Percentiles rank a stretch among this genome's conserved stretches.
phyloP scores from a whole-genome alignment of 2,113 vertebrate genomes.

The Meleagris gallopavo region DNA sequence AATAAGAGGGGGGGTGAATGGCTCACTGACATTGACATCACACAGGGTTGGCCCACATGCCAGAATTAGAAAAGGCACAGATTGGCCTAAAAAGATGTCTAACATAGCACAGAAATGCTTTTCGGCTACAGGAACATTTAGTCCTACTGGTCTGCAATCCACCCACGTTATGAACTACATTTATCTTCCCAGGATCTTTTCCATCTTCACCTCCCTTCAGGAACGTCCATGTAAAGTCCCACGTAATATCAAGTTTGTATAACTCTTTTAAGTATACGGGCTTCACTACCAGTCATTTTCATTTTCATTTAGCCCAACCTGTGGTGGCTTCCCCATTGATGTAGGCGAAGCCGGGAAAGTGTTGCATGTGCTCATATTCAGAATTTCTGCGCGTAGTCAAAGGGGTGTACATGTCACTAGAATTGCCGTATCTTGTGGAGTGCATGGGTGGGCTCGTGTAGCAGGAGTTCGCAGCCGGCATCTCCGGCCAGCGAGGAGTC shows the following conservation, averaged over 20 bases:
- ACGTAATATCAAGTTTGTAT: conserved; percentile 36
- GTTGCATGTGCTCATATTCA: conserved; percentile 98
- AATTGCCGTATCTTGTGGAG: conserved; percentile 89
- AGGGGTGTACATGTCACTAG: conserved; percentile 93
- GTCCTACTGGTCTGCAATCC: conserved; percentile 36
- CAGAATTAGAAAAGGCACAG: conserved; percentile 80
- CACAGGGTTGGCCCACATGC: conserved; percentile 23
- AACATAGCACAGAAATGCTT: conserved; percentile 57
- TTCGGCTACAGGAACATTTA: conserved; percentile 43
- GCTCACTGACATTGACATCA: conserved; percentile 48
- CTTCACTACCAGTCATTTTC: conserved; percentile 69
- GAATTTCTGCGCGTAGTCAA: conserved; percentile 93
- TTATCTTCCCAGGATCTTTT: conserved; percentile 56
- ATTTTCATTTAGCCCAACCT: conserved; percentile 92
- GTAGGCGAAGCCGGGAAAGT: conserved; percentile 98
- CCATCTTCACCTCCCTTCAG: conserved; percentile 62
- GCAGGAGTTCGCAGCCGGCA: conserved; percentile 91
- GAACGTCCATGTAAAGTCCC: conserved; percentile 39
- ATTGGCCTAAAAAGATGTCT: conserved; percentile 68
- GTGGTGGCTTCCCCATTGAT: conserved; percentile 97
- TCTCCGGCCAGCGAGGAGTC: conserved; percentile 94
- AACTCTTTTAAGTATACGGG: conserved; percentile 66
- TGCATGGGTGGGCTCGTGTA: conserved; percentile 94
- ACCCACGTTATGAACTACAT: conserved; percentile 61
- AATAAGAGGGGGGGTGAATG: conserved; percentile 50